Evolutionary conservation across 2,888 invertebrate genomes (phyloP).

Genomic region (Sarcophaga caerulescens): DNA sequence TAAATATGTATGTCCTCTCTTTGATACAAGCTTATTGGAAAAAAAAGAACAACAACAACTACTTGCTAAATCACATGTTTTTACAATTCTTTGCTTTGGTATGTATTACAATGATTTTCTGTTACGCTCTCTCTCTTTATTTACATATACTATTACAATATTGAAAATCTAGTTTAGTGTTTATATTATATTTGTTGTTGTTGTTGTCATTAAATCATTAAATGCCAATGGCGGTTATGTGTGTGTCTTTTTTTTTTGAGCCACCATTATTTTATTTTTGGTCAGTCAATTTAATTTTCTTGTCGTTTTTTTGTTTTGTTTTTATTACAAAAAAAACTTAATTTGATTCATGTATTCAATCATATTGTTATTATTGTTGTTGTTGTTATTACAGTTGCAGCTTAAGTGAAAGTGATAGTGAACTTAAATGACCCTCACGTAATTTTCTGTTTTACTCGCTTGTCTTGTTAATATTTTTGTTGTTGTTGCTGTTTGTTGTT

Average conservation of each 20-base stretch:
- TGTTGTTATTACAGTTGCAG: slow-evolving; percentile 44
- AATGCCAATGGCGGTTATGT: slow-evolving; percentile 25
- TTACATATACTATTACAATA: not conserved
- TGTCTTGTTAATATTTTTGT: slow-evolving; percentile 33
- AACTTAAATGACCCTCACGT: slow-evolving; percentile 77
- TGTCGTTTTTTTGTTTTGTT: too few relatives aligned
- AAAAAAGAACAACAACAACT: not conserved
- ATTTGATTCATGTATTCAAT: not conserved
- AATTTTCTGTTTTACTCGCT: slow-evolving; percentile 52
- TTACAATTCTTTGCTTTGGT: not conserved
- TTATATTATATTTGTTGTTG: not conserved
- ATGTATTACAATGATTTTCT: not conserved
- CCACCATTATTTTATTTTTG: slow-evolving; percentile 1
- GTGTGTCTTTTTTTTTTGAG: not conserved
- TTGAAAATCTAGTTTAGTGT: not conserved
- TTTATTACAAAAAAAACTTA: too few relatives aligned
- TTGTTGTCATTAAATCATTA: slow-evolving; percentile 38
- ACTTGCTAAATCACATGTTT: not conserved
- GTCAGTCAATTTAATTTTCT: not conserved
- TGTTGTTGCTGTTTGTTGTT: slow-evolving; percentile 4
- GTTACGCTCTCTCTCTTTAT: too few relatives aligned
- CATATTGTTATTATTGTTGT: slow-evolving; percentile 32
- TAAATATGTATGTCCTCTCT: not conserved
- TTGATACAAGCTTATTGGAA: not conserved
- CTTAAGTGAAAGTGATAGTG: slow-evolving; percentile 80